Evolutionary conservation across 2,888 invertebrate species (phyloP).

Genomic region (Glomeris marginata): DNA sequence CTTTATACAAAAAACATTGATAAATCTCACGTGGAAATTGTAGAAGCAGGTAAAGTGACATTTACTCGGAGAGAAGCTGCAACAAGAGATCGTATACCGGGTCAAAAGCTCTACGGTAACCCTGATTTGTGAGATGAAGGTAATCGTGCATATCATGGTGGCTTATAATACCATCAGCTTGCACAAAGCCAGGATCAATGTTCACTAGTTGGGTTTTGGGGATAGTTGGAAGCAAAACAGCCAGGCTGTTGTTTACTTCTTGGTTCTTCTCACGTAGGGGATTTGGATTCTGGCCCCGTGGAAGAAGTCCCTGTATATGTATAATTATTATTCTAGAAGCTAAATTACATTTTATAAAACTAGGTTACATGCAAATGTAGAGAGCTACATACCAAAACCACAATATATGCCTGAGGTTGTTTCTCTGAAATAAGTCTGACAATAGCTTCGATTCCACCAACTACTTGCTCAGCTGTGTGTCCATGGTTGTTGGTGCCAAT

Average conservation of each 20-base stretch:
- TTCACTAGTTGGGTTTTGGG: slow-evolving; percentile 56
- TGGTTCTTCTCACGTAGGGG: slow-evolving; percentile 57
- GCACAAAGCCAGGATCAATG: slow-evolving; percentile 63
- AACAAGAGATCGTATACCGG: slow-evolving; percentile 63
- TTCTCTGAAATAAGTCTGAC: slow-evolving; percentile 55
- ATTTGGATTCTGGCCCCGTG: slow-evolving; percentile 75
- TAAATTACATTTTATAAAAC: too few species aligned
- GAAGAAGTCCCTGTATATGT: slow-evolving; percentile 62
- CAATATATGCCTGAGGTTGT: slow-evolving; percentile 63
- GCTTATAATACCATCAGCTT: slow-evolving; percentile 59
- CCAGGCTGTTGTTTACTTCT: slow-evolving; percentile 56
- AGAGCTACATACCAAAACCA: slow-evolving; percentile 64
- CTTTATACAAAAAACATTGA: background rate
- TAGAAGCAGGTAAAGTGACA: too few species aligned
- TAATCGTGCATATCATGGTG: slow-evolving; percentile 88
- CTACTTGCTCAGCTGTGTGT: slow-evolving; percentile 62
- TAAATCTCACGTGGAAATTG: background rate
- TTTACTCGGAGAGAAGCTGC: slow-evolving; percentile 51
- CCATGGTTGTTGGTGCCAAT: slow-evolving; percentile 78
- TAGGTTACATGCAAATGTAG: too few species aligned
- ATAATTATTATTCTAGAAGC: background rate
- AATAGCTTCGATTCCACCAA: slow-evolving; percentile 64
- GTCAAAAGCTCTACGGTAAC: slow-evolving; percentile 73
- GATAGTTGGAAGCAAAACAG: slow-evolving; percentile 41
- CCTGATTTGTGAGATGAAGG: slow-evolving; percentile 68